phyloP scores from a whole-genome alignment of 2,888 invertebrate species.

The Hirudinaria manillensis region DNA sequence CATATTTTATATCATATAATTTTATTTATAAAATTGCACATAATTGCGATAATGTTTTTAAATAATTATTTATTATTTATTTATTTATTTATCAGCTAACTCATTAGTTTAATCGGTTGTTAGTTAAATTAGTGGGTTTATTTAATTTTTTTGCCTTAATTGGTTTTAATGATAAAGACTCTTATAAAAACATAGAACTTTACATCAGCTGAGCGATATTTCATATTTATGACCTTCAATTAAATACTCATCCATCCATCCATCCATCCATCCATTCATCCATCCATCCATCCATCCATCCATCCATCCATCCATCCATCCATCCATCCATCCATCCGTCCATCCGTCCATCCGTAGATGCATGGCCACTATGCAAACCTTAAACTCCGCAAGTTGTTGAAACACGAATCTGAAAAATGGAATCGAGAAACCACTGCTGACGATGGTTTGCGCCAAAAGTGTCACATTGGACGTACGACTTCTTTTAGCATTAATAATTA shows the following conservation, averaged over 20 bases:
- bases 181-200: no score
- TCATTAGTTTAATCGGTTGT: no score
- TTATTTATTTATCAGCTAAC: not conserved
- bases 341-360: not conserved
- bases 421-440: not conserved
- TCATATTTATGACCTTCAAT: not conserved
- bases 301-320: not conserved
- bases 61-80: not conserved
- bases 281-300: not conserved
- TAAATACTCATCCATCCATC: not conserved
- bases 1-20: not conserved
- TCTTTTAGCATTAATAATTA: not conserved
- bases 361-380: slow-evolving; percentile 27
- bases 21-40: not conserved
- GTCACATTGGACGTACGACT: not conserved
- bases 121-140: no score
- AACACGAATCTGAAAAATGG: slow-evolving; percentile 12
- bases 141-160: no score
- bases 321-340: not conserved
- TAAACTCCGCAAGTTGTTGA: slow-evolving; percentile 11
- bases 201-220: no score
- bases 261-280: not conserved
- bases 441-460: not conserved
- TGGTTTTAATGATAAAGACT: no score
- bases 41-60: not conserved